A percentile compares a stretch with the other conserved stretches of the same genome.
Conservation (phyloP, 2,113 vertebrate genomes). For the Hypanus sabinus region DNA sequence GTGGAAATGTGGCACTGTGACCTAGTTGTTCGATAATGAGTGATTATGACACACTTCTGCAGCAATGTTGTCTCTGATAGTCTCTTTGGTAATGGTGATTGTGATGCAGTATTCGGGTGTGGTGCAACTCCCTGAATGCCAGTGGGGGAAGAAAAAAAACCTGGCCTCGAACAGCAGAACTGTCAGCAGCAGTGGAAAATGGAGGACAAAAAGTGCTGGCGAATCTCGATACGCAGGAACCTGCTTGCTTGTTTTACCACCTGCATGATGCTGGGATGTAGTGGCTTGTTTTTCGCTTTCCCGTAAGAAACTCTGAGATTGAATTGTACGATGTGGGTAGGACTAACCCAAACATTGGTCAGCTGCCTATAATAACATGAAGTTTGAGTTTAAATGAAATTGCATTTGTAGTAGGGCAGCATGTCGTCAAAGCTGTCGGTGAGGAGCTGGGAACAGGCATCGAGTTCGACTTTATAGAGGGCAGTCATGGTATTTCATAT, state of each 20-base stretch:
- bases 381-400: background rate
- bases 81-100: slow-evolving; percentile 12
- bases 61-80: background rate
- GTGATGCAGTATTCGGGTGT: background rate
- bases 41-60: slow-evolving; percentile 19
- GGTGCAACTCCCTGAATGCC: background rate
- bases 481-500: background rate
- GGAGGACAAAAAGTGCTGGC: slow-evolving; percentile 10
- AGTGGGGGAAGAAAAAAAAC: background rate
- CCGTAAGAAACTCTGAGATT: slow-evolving; percentile 1
- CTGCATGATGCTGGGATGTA: slow-evolving; percentile 23
- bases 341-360: background rate
- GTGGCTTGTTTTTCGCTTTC: slow-evolving; percentile 30
- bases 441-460: no score
- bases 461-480: no score
- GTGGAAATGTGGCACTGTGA: background rate
- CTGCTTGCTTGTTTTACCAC: slow-evolving; percentile 30
- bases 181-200: background rate
- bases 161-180: slow-evolving; percentile 1
- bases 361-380: background rate
- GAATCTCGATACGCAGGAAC: background rate
- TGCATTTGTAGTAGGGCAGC: background rate
- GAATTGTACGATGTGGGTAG: background rate
- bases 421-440: no score
- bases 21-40: background rate